Percentiles rank a stretch among this genome's conserved stretches.
phyloP scores from a whole-genome alignment of 2,797 vertebrate species.

The Thripadectes ignobilis region DNA sequence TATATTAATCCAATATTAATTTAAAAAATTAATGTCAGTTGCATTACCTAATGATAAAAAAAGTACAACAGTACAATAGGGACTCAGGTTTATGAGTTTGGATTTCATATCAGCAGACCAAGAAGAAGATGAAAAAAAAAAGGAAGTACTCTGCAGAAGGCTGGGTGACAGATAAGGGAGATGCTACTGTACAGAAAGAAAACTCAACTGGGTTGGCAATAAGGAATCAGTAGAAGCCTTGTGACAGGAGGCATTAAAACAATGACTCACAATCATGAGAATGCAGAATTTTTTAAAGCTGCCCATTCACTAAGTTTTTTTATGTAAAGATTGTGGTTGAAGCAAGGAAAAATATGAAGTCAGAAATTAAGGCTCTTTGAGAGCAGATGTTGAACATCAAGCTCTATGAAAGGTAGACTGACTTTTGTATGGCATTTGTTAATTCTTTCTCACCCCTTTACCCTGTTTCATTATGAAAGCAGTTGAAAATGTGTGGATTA shows the following conservation, averaged over 20 bases:
- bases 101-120: neutral
- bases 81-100: neutral
- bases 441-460: neutral
- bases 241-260: neutral
- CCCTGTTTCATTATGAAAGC: neutral
- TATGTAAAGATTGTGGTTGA: neutral
- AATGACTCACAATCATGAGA: neutral
- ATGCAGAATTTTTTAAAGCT: neutral
- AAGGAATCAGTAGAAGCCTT: neutral
- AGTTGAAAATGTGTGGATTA: neutral
- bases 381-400: neutral
- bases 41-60: neutral
- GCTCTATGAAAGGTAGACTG: neutral
- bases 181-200: neutral
- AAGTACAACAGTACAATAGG: neutral
- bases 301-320: neutral
- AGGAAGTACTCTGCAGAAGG: neutral
- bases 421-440: neutral
- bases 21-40: neutral
- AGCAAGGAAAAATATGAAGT: neutral
- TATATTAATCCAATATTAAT: neutral
- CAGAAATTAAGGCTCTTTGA: neutral
- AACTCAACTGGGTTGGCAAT: neutral
- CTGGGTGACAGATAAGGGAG: neutral
- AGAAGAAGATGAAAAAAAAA: neutral